Conservation (phyloP, 2,797 vertebrate species). For the Gadopsis marmoratus region DNA sequence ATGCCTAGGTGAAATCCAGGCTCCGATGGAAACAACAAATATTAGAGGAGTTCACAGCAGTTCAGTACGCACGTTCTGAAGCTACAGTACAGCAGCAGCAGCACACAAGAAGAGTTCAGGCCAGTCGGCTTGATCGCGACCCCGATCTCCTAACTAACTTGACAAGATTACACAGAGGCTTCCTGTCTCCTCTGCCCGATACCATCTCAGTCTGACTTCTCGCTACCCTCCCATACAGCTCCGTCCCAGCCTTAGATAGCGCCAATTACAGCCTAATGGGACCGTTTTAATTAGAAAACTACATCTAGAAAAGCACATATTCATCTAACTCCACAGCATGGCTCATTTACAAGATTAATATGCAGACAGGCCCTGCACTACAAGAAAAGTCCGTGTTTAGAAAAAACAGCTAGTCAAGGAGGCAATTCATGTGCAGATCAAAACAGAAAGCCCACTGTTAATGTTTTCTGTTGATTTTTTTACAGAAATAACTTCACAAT, state of each 20-base stretch:
- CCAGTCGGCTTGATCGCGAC: constrained; percentile 63
- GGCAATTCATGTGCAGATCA: constrained; percentile 74
- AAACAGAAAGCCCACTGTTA: constrained; percentile 57
- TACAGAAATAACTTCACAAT: constrained; percentile 55
- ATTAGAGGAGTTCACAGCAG: constrained; percentile 44
- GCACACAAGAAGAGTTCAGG: constrained; percentile 57
- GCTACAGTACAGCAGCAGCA: constrained; percentile 41
- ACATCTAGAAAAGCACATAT: constrained; percentile 74
- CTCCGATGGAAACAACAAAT: constrained; percentile 33
- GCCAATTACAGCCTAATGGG: constrained; percentile 82
- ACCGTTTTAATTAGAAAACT: constrained; percentile 84
- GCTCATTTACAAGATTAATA: constrained; percentile 85
- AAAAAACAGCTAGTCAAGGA: constrained; percentile 67
- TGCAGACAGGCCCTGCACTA: constrained; percentile 53
- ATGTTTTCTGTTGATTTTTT: constrained; percentile 59
- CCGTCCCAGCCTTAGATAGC: constrained; percentile 75
- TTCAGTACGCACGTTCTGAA: constrained; percentile 29
- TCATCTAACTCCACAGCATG: constrained; percentile 73
- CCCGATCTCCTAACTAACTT: constrained; percentile 75
- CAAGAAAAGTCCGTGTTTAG: constrained; percentile 59
- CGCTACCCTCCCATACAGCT: constrained; percentile 63
- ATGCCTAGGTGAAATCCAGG: constrained; percentile 46
- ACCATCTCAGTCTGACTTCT: constrained; percentile 82
- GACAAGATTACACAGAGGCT: constrained; percentile 85
- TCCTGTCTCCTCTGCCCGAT: constrained; percentile 85